These are phyloP conservation scores for Torymus aiolomorphi DNA, from an alignment of 2,888 invertebrate species.

Conservation along the genomic window DNA sequence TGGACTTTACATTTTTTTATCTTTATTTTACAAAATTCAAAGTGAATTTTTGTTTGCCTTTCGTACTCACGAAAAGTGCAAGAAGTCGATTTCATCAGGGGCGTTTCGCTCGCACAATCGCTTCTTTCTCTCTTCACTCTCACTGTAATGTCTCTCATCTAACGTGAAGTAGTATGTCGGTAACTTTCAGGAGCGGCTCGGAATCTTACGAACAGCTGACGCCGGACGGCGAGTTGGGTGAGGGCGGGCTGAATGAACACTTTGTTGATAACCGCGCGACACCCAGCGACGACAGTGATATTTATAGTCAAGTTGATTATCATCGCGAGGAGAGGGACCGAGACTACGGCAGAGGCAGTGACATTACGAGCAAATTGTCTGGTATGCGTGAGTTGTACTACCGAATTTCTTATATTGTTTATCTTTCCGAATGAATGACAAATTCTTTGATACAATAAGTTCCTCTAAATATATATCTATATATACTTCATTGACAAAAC, in stretches of 20 bases:
- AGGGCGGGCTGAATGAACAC: slow-evolving; percentile 71
- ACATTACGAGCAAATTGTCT: slow-evolving; percentile 71
- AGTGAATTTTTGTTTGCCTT: neutral
- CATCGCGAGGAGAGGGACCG: slow-evolving; percentile 78
- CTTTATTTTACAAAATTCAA: neutral
- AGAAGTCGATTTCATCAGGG: too few species aligned
- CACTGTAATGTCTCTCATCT: slow-evolving; percentile 63
- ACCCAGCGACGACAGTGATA: slow-evolving; percentile 83
- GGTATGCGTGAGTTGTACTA: slow-evolving; percentile 62
- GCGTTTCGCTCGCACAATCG: neutral
- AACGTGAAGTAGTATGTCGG: slow-evolving; percentile 75
- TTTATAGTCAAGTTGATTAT: slow-evolving; percentile 81
- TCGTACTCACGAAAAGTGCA: neutral
- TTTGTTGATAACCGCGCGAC: slow-evolving; percentile 73
- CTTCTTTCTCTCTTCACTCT: slow-evolving; percentile 2
- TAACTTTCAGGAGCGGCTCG: slow-evolving; percentile 76
- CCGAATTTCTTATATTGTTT: too few species aligned
- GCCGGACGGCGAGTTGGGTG: slow-evolving; percentile 75
- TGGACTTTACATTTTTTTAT: neutral
- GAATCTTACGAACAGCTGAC: slow-evolving; percentile 80
- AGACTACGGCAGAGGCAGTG: slow-evolving; percentile 69
- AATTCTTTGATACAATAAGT: too few species aligned
- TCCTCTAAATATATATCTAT: too few species aligned
- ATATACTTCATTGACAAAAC: too few species aligned
- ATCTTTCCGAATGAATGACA: too few species aligned